Conservation (phyloP, 2,888 invertebrate genomes). For the Dicyrtoma fusca region DNA sequence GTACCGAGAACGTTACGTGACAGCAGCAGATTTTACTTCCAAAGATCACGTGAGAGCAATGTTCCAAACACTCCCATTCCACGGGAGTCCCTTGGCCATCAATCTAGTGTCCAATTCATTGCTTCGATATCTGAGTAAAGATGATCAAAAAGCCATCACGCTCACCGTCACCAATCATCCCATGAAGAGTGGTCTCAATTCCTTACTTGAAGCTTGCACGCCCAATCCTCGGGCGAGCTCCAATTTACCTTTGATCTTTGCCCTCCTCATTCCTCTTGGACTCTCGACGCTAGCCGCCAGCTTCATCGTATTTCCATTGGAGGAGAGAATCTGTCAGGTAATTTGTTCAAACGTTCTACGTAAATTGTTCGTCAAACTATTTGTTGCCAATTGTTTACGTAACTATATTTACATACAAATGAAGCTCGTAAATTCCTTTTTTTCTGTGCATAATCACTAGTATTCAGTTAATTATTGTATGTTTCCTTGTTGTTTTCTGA, state of each 20-base stretch:
- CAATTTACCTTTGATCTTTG: conserved; percentile 41
- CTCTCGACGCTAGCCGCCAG: conserved; percentile 55
- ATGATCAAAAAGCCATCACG: conserved; percentile 18
- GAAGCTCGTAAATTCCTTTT: background rate
- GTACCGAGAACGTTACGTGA: conserved; percentile 51
- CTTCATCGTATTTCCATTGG: conserved; percentile 56
- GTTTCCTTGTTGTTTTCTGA: background rate
- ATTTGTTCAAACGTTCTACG: too few species aligned
- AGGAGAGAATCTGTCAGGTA: conserved; percentile 56
- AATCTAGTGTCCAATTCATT: conserved; percentile 54
- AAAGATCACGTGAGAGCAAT: conserved; percentile 41
- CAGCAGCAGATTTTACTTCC: conserved; percentile 46
- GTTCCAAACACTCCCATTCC: conserved; percentile 48
- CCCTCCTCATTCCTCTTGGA: conserved; percentile 54
- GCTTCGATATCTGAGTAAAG: conserved; percentile 53
- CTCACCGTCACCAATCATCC: conserved; percentile 48
- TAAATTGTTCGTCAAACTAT: too few species aligned
- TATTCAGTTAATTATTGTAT: background rate
- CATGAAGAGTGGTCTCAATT: conserved; percentile 44
- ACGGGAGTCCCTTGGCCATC: conserved; percentile 50
- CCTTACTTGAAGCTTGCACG: conserved; percentile 44
- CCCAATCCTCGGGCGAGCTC: conserved; percentile 44
- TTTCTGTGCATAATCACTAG: background rate
- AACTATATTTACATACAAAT: conserved; percentile 4
- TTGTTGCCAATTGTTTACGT: too few species aligned